Conservation (phyloP, 2,113 vertebrate genomes). For the Illadopsis cleaveri region DNA sequence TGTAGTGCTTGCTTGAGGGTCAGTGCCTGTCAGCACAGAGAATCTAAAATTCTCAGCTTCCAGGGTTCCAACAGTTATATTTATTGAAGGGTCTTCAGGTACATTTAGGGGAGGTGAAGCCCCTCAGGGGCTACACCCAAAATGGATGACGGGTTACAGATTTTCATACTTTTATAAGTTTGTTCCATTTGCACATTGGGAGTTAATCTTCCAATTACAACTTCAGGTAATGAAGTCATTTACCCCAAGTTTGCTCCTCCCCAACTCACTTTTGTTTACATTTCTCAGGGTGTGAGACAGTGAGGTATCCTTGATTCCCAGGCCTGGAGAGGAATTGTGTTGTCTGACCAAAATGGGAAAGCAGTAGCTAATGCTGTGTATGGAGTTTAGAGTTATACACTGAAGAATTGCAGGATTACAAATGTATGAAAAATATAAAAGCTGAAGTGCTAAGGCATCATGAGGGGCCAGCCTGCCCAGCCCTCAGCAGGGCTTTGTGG, state of each 20-base stretch:
- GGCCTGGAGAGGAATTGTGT: not conserved
- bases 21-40: no score
- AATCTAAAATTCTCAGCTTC: no score
- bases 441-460: not conserved
- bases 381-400: not conserved
- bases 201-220: not conserved
- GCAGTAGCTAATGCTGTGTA: not conserved
- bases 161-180: not conserved
- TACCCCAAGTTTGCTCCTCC: not conserved
- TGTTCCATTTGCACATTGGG: not conserved
- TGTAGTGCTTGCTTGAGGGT: no score
- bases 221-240: not conserved
- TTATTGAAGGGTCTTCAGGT: not conserved
- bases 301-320: not conserved
- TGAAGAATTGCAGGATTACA: not conserved
- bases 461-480: not conserved
- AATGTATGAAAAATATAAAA: not conserved
- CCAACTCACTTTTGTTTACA: not conserved
- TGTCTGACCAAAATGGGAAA: not conserved
- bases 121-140: no score
- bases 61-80: not conserved
- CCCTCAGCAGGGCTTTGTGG: not conserved
- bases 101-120: not conserved
- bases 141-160: rapidly evolving
- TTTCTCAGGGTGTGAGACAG: not conserved